phyloP scores from a whole-genome alignment of 1,140 invertebrate genomes.

The Drosophila sturtevanti region DNA sequence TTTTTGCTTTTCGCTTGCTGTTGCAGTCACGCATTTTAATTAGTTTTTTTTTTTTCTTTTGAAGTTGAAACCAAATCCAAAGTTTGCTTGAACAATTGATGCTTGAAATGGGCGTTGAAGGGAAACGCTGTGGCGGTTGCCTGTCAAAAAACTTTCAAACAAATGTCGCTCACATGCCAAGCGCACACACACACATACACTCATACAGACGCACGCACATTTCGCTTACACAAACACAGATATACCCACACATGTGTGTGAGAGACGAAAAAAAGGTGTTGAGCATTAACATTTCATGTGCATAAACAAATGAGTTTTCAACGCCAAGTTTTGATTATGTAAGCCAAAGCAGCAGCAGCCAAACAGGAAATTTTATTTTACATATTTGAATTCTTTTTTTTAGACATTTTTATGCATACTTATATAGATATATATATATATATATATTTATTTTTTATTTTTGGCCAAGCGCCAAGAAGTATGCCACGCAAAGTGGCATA shows the following conservation, averaged over 20 bases:
- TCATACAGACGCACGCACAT: slow-evolving; percentile 9
- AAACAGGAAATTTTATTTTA: slow-evolving; percentile 37
- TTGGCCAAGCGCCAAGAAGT: slow-evolving; percentile 16
- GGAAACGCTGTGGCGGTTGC: slow-evolving; percentile 33
- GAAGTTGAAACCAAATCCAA: slow-evolving; percentile 63
- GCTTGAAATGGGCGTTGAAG: slow-evolving; percentile 11
- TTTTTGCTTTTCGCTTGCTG: slow-evolving; percentile 22
- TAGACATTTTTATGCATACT: background rate
- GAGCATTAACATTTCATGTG: slow-evolving; percentile 73
- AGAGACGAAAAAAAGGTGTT: slow-evolving; percentile 59
- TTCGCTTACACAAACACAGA: slow-evolving; percentile 14
- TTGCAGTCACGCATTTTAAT: slow-evolving; percentile 75
- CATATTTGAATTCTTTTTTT: slow-evolving; percentile 13
- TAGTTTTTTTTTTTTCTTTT: slow-evolving; percentile 55
- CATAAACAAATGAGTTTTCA: slow-evolving; percentile 76
- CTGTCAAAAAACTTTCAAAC: slow-evolving; percentile 76
- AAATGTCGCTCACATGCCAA: slow-evolving; percentile 79
- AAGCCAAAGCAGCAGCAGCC: slow-evolving; percentile 52
- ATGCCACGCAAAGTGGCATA: slow-evolving; percentile 21
- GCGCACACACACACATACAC: slow-evolving; percentile 35
- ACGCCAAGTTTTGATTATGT: slow-evolving; percentile 69
- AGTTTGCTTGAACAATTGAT: slow-evolving; percentile 64
- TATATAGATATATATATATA: background rate
- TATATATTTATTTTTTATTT: background rate
- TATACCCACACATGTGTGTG: background rate